Base-by-base conservation (phyloP, 2,113 vertebrate species). In the Camelus bactrianus region DNA sequence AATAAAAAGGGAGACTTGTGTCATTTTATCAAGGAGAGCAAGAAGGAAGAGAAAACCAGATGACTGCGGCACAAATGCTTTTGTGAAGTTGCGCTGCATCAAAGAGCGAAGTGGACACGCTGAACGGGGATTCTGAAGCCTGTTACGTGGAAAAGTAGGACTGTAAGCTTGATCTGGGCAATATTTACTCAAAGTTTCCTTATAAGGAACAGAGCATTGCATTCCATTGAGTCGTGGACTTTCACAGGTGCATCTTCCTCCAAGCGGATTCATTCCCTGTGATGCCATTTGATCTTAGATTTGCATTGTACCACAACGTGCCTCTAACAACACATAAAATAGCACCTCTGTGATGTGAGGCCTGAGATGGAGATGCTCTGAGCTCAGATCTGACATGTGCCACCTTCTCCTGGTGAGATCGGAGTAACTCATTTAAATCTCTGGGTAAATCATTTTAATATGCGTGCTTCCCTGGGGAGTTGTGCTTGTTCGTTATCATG, bases 21-120 rank as follows among this genome's bases (percentile, higher is more conserved):
- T 90, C 91, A 52, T 85, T 79, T 42, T 50, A 77, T 77, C 35
- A 52, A 85, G n/a, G 65, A 69, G 72, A 58, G 28, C 75, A n/a
- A 88, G 62, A 67, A 91, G 73, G 38, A 58, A 70, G 46, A 58
- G 56, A 50, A 35, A 95, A 58, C 96, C 85, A 97, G 96, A 98
- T 97, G 17, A 70, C 54, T 30, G 16, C 89, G 95, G 79, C 85
- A 96, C 8, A 38, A 95, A 96, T 96, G 97, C 97, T 97, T 98
- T 96, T 94, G 98, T 97, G 94, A 94, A 52, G 8, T 84, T 98
- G 96, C 89, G 79, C 86, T 77, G 96, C 97, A 88, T 98, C 32
- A 4, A 72, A 97, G 95, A 67, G 89, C 95, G 3, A 52, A 93
- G 94, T 92, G 96, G 96, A 94, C 94, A 13, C 1, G 22, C 97